A percentile compares a stretch with the other conserved stretches of the same genome.
These are phyloP conservation scores for Triplophysa dalaica DNA, from an alignment of 2,113 vertebrate genomes.

Conservation along the genomic window DNA sequence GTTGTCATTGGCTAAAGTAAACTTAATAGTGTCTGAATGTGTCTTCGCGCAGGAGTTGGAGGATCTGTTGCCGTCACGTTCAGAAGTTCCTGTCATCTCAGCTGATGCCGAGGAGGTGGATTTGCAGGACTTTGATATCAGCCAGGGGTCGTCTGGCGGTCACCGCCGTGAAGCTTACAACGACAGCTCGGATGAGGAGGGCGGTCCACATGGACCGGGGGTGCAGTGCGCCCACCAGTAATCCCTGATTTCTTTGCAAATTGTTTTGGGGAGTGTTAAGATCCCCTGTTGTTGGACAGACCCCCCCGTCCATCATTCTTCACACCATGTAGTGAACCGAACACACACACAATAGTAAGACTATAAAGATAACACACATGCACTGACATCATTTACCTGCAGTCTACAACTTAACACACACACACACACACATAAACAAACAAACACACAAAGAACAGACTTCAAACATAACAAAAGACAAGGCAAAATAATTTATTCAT, in stretches of 20 bases:
- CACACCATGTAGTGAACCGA: constrained; percentile 6
- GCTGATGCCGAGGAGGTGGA: constrained; percentile 95
- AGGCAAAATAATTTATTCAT: constrained; percentile 37
- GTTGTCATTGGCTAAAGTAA: too few species aligned
- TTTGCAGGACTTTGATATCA: constrained; percentile 91
- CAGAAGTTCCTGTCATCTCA: constrained; percentile 84
- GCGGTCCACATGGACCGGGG: constrained; percentile 92
- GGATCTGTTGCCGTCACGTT: constrained; percentile 92
- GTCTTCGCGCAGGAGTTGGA: constrained; percentile 86
- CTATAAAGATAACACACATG: neutral
- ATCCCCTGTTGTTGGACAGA: constrained; percentile 57
- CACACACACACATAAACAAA: constrained; percentile 55
- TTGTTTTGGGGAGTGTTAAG: constrained; percentile 5
- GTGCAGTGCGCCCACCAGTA: constrained; percentile 98
- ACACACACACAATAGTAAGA: constrained; percentile 10
- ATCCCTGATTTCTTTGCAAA: constrained; percentile 29
- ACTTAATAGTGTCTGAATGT: neutral
- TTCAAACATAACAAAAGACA: constrained; percentile 50
- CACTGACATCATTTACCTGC: constrained; percentile 13
- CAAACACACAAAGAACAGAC: constrained; percentile 41
- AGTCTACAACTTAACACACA: constrained; percentile 52
- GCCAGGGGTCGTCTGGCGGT: constrained; percentile 85
- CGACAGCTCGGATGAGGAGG: constrained; percentile 96
- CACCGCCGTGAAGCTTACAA: constrained; percentile 94
- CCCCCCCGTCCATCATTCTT: neutral